These are phyloP conservation scores for Noctua pronuba DNA, from an alignment of 2,888 invertebrate species.

Conservation along the genomic window DNA sequence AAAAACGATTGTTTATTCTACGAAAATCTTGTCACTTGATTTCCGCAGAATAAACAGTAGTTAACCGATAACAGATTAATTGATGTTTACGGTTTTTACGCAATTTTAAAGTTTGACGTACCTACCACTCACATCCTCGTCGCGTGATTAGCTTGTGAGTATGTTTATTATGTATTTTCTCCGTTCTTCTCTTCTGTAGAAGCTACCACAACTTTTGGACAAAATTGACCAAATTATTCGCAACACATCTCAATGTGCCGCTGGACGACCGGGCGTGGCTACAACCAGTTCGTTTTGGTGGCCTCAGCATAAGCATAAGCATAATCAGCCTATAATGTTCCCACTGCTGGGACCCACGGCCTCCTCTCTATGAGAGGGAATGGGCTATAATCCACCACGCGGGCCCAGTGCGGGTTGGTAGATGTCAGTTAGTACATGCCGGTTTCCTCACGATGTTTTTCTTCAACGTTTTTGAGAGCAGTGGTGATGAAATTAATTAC, in stretches of 20 bases:
- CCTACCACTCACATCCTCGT: neutral
- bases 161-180: neutral
- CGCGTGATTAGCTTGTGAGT: constrained; percentile 24
- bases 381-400: no score
- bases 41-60: constrained; percentile 29
- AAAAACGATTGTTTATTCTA: neutral
- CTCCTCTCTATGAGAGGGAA: no score
- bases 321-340: no score
- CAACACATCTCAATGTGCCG: neutral
- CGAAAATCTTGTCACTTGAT: neutral
- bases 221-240: neutral
- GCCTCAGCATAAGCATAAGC: no score
- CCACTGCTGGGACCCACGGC: no score
- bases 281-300: neutral
- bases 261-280: neutral
- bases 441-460: no score
- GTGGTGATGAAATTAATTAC: no score
- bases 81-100: constrained; percentile 26
- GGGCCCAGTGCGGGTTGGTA: no score
- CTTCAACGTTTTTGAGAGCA: no score
- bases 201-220: neutral
- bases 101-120: constrained; percentile 6
- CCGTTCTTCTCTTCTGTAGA: neutral
- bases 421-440: no score
- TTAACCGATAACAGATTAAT: constrained; percentile 20